Base-by-base conservation (phyloP, 2,113 vertebrate genomes). In the Erythrolamprus reginae region DNA sequence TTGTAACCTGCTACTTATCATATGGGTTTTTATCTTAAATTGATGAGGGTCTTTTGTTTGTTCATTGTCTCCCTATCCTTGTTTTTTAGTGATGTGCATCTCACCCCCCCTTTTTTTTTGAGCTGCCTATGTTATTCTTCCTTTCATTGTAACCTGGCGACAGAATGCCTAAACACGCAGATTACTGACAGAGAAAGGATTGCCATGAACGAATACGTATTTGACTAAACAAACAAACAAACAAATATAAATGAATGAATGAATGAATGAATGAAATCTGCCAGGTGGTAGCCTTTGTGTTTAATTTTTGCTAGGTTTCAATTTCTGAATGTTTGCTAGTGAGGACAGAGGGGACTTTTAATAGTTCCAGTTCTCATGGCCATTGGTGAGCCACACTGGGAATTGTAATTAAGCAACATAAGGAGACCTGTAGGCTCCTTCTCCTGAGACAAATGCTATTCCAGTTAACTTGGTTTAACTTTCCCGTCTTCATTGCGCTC, bases 21-120 rank as follows among this genome's bases (percentile, higher is more conserved):
- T 26, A 48, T 48, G 15, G 19, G 47, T 17, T 28, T 88, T 8
- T 23, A n/a, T n/a, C n/a, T 12, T 53, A 3, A 45, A 56, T 56
- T 7, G 28, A 28, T 65, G 28, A 65, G 12, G 58, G 28, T n/a
- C 4, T 65, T 65, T n/a, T 65, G 33, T 55, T 55, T 21, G 33
- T 21, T 21, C 17, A 3, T 77, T 77, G 33, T 42, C 2, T 19
- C 33, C 38, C 5, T 38, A 38, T 21, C 33, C 33, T 38, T 77
- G 33, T 38, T 77, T 8, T 77, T 38, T 77, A 42, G 70, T 21
- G 3, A 77, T 19, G 8, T 53, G 12, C n/a, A 21, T 33, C 4
- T 23, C 51, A 1, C 1, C 15, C 47, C 15, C 2, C 1, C 0
- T 0, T 12, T 5, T 5, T 28, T 13, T 45, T 47, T 47, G 9